These are phyloP conservation scores for Chrysina gloriosa DNA, from an alignment of 2,888 invertebrate species.

Conservation along the genomic window DNA sequence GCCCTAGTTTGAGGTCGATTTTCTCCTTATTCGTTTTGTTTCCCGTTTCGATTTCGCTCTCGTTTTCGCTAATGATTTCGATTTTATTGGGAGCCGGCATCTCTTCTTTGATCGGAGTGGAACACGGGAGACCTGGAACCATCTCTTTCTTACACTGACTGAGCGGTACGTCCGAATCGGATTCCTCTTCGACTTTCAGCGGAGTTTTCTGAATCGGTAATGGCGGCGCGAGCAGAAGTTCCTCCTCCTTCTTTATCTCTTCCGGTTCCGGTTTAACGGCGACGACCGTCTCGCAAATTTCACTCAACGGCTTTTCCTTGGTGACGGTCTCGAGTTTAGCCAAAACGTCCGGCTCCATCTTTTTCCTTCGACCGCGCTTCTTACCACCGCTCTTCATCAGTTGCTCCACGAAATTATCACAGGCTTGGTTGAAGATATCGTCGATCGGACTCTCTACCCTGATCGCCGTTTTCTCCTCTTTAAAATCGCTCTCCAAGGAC, in stretches of 20 bases:
- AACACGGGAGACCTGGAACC: neutral
- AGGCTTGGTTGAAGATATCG: slow-evolving; percentile 75
- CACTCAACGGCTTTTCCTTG: slow-evolving; percentile 54
- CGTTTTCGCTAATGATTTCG: slow-evolving; percentile 57
- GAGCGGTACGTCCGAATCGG: slow-evolving; percentile 55
- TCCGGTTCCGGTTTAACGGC: slow-evolving; percentile 26
- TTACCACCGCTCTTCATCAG: slow-evolving; percentile 72
- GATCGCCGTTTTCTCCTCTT: slow-evolving; percentile 43
- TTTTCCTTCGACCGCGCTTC: slow-evolving; percentile 70
- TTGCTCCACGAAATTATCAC: slow-evolving; percentile 84
- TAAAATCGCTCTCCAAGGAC: slow-evolving; percentile 65
- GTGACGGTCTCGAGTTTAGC: slow-evolving; percentile 56
- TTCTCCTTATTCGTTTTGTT: slow-evolving; percentile 30
- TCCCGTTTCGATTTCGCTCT: slow-evolving; percentile 58
- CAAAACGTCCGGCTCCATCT: slow-evolving; percentile 58
- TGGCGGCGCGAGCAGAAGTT: slow-evolving; percentile 47
- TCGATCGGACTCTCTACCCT: slow-evolving; percentile 58
- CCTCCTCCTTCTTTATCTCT: slow-evolving; percentile 40
- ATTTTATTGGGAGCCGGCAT: slow-evolving; percentile 45
- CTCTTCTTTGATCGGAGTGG: slow-evolving; percentile 11
- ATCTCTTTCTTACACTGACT: slow-evolving; percentile 49
- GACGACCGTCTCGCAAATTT: slow-evolving; percentile 39
- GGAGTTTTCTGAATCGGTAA: slow-evolving; percentile 34
- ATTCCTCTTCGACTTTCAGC: slow-evolving; percentile 51
- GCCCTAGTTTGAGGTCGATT: slow-evolving; percentile 50